Conservation (phyloP, 2,113 vertebrate genomes). For the Choloepus hoffmanni region DNA sequence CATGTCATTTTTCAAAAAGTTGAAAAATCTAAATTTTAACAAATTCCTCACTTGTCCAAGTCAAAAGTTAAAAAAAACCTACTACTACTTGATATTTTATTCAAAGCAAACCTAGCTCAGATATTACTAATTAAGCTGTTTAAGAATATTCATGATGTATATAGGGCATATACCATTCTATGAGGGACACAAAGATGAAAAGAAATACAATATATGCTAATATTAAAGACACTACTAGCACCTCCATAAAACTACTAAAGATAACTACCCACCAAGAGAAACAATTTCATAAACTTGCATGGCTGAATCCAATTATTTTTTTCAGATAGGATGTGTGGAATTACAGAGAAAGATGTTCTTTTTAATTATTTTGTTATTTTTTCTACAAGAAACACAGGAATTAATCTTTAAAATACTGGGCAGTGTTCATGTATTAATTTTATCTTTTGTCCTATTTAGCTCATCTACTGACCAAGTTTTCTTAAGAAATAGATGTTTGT, state of each 20-base stretch:
- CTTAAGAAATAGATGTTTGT: background rate
- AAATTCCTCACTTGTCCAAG: conserved; percentile 46
- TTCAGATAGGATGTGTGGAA: conserved; percentile 11
- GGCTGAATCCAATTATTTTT: conserved; percentile 22
- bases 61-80: conserved; percentile 38
- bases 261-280: conserved; percentile 6
- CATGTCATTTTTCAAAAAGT: conserved; percentile 12
- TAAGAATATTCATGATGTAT: background rate
- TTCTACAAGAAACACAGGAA: conserved; percentile 29
- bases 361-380: background rate
- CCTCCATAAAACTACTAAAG: background rate
- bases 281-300: conserved; percentile 28
- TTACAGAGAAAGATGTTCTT: conserved; percentile 26
- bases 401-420: conserved; percentile 8
- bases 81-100: conserved; percentile 17
- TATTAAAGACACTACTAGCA: background rate
- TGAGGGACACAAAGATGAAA: background rate
- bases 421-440: conserved; percentile 23
- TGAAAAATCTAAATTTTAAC: background rate
- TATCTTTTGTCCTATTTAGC: background rate
- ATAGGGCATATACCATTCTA: background rate
- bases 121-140: background rate
- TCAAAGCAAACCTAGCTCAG: conserved; percentile 32
- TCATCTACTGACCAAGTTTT: background rate
- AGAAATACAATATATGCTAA: background rate